Evolutionary conservation across 2,113 vertebrate genomes (phyloP), one percentile per base, ranked within the genome.

Genomic region (Okapia johnstoni): DNA sequence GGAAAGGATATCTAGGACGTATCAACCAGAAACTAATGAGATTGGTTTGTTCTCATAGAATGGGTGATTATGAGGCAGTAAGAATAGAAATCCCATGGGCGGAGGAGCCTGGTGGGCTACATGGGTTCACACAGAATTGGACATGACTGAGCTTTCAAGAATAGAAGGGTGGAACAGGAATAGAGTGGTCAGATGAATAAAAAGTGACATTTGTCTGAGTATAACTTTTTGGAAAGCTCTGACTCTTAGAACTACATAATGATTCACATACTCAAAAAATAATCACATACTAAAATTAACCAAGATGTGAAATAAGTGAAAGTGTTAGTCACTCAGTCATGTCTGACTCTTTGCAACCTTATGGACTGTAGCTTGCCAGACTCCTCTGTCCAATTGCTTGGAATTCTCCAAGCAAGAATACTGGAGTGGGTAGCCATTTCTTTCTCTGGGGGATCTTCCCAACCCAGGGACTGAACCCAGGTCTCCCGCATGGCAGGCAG

Each of bases 401-500:
- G 36, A 73, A 73, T 40, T 25, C 36, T 70, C 19, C 66, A 70
- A 40, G 4, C 66, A 70, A 70, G n/a, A 70, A 70, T 40, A 70
- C 4, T 36, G 63, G 63, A 21, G 63, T 36, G n/a, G 63, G n/a
- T 11, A 70, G 9, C 16, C 63, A 4, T 70, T 70, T 70, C n/a
- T 21, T 70, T 36, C n/a, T 70, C 63, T 70, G n/a, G 63, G 63
- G 4, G n/a, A 70, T 19, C n/a, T 70, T 36, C n/a, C 9, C 63
- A 70, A 70, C 17, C 63, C 63, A 66, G 33, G 63, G 63, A 66
- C 8, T 36, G 61, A 33, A 63, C 3, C 61, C 33, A 70, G n/a
- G 4, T 12, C 66, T 70, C 9, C 0, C 0, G 0, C n/a, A 23
- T 11, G 17, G n/a, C 66, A 70, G 66, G 19, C 0, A 1, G 9